Evolutionary conservation across 2,888 invertebrate genomes (phyloP), one percentile per base, ranked within the genome.

Genomic region (Athetis lepigone): DNA sequence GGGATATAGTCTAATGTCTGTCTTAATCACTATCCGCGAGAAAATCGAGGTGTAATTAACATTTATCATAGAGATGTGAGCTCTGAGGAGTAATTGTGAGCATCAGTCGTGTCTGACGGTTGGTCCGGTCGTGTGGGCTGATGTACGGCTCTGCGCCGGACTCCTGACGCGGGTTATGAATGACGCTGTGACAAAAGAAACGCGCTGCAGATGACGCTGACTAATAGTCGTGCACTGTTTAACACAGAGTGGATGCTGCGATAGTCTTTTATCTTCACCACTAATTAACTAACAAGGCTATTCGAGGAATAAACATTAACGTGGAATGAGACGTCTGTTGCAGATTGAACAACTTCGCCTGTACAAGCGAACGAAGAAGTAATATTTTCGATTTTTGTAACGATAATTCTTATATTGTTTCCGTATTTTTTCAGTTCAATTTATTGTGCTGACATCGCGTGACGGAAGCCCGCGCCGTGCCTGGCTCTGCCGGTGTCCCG

Each of bases 31-130:
- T 87, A 88, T 88, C 87, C 83, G 85, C 82, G 84, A 80, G 87
- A 87, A 89, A 89, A 90, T 89, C 87, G 89, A 88, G 90, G 87
- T 86, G 89, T 90, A 92, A 93, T 93, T 92, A 93, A 88, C 91
- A 92, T 94, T 90, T 90, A 92, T 94, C 93, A 92, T 89, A 90
- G 86, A 85, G 86, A 90, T 87, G 89, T 86, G 88, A 85, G 85
- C 84, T 85, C 80, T 63, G 83, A 85, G 87, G 85, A 90, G 84
- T 92, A 91, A 92, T 93, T 89, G 88, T 85, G 84, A 84, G 80
- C 89, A 90, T 92, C 86, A 88, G 82, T 89, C 85, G 76, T 79
- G 71, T 76, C 79, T 66, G 85, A 78, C 75, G 67, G 70, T 64
- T 66, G 68, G 78, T 61, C 69, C 72, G 66, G 75, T 75, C 75